Conservation (phyloP, 2,888 invertebrate species). For the Acanthoscelides obtectus region DNA sequence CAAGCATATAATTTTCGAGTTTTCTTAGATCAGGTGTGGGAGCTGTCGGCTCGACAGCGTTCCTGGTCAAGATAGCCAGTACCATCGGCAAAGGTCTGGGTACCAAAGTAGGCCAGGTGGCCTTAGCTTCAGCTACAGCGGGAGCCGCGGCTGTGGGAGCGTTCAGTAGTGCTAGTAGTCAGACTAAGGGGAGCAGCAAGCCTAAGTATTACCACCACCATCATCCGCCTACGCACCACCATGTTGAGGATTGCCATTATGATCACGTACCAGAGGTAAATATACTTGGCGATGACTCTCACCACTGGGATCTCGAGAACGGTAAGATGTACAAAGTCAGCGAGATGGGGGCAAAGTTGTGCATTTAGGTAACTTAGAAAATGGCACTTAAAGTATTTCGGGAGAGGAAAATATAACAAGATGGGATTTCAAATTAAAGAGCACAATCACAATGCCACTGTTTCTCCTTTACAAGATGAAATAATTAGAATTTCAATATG, state of each 20-base stretch:
- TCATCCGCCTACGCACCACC: slow-evolving; percentile 14
- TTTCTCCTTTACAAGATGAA: too few relatives aligned
- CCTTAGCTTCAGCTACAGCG: slow-evolving; percentile 53
- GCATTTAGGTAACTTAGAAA: too few relatives aligned
- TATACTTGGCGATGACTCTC: too few relatives aligned
- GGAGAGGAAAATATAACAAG: too few relatives aligned
- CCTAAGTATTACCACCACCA: background rate
- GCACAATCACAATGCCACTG: too few relatives aligned
- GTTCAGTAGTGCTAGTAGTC: slow-evolving; percentile 47
- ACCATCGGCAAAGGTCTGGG: slow-evolving; percentile 47
- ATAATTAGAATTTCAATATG: too few relatives aligned
- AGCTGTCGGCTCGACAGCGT: slow-evolving; percentile 40
- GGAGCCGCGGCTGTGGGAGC: slow-evolving; percentile 50
- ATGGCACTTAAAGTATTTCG: too few relatives aligned
- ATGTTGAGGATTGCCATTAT: slow-evolving; percentile 16
- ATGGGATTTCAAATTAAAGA: too few relatives aligned
- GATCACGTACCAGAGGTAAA: background rate
- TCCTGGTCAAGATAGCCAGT: slow-evolving; percentile 26
- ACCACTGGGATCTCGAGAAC: too few relatives aligned
- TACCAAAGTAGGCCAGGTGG: slow-evolving; percentile 53
- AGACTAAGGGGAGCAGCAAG: slow-evolving; percentile 39
- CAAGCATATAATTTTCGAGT: slow-evolving; percentile 16
- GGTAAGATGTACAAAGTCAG: too few relatives aligned
- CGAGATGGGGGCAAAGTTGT: too few relatives aligned
- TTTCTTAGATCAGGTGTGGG: slow-evolving; percentile 42